Percentiles rank a stretch among this genome's conserved stretches.
Evolutionary conservation across 2,113 vertebrate species (phyloP).

Genomic region (Phasianus colchicus): DNA sequence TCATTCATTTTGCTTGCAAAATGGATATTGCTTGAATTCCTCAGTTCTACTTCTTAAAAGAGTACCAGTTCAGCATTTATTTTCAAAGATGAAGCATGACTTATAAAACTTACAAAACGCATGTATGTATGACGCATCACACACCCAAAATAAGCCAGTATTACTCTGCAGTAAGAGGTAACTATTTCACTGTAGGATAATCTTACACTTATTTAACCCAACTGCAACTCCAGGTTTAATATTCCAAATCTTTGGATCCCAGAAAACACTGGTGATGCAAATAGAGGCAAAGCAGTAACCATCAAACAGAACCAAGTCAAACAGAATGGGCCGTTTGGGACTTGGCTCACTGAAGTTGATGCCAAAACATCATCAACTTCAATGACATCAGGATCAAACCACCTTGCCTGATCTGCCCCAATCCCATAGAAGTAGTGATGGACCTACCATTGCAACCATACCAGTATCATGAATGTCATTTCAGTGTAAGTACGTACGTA

Average conservation of each 20-base stretch:
- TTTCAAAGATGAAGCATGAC: conserved; percentile 37
- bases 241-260: background rate
- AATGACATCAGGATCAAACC: background rate
- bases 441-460: conserved; percentile 26
- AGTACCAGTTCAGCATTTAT: background rate
- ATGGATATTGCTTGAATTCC: background rate
- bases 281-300: background rate
- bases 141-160: background rate
- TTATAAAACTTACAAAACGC: background rate
- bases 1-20: background rate
- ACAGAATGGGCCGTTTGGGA: background rate
- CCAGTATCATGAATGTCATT: background rate
- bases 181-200: background rate
- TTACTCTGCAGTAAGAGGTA: background rate
- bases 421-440: background rate
- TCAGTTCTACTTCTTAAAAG: conserved; percentile 37
- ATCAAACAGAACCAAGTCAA: conserved; percentile 21
- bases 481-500: background rate
- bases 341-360: background rate
- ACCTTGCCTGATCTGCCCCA: background rate
- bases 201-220: background rate
- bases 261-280: conserved; percentile 7
- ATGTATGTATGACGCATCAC: conserved; percentile 24
- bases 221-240: background rate
- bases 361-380: background rate